Evolutionary conservation across 53 echinoderm and acorn worm genomes (phyloP), one percentile per base, ranked within the genome.

Genomic region (Zoroaster sp.): DNA sequence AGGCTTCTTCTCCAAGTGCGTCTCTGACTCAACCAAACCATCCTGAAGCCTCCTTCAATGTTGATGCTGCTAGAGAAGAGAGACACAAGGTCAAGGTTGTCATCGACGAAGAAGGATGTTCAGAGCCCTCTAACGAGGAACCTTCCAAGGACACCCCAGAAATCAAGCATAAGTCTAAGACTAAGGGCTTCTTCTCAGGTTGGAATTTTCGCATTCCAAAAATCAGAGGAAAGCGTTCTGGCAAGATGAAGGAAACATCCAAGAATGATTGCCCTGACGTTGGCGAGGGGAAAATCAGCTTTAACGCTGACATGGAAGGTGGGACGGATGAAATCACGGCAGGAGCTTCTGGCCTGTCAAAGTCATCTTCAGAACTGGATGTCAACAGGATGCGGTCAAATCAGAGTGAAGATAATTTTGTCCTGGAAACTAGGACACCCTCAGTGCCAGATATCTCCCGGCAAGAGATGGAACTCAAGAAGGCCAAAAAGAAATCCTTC

Each of bases 171-270:
- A 91, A 89, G 63, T 75, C 66, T 25, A 93, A 89, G 59, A 93
- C 63, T 81, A 96, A 90, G 69, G 92, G 88, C 36, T 90, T 96
- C 72, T 87, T 93, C 73, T 75, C 81, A 37, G 92, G 90, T n/a
- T 82, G 92, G 51, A 90, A 93, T 80, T 80, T 93, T 49, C 96
- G 35, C 47, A 28, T 69, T 69, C 85, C 85, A 51, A 49, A 47
- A 78, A 79, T 80, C 41, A 45, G 85, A 20, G 85, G 85, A 21
- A 85, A 36, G 51, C 85, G 52, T 9, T 70, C 85, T 5, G 72
- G 52, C 71, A 85, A 85, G 85, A 44, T 85, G 44, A 45, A 85
- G 12, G 71, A 46, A 18, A 30, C 85, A n/a, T 47, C 85, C 31
- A 52, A 71, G 47, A 85, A 18, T 35, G 71, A 69, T 36, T 44